Evolutionary conservation across 2,888 invertebrate genomes (phyloP).

Genomic region (Nomada flava): DNA sequence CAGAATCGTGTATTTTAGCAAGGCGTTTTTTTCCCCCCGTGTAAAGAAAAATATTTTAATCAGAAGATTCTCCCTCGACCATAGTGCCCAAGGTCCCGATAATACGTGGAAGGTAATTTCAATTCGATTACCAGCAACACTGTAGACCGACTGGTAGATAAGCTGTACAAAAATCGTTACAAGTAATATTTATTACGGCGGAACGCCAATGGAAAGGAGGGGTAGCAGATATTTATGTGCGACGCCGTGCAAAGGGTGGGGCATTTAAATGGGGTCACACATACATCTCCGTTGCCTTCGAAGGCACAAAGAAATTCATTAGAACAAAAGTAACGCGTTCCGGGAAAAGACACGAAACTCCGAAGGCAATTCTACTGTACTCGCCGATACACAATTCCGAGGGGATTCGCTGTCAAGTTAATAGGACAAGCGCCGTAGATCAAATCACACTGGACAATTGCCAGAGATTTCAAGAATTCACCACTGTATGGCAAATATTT

Average conservation of each 20-base stretch:
- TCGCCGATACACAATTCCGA: not conserved
- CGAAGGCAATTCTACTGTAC: not conserved
- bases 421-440: not conserved
- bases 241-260: slow-evolving; percentile 42
- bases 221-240: slow-evolving; percentile 53
- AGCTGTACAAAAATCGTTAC: slow-evolving; percentile 51
- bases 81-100: not conserved
- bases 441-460: too few relatives aligned
- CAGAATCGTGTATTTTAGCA: not conserved
- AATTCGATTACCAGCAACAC: slow-evolving; percentile 29
- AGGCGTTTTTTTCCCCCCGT: not conserved
- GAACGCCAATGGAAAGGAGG: slow-evolving; percentile 45
- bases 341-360: not conserved
- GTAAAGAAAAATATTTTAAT: not conserved
- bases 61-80: not conserved
- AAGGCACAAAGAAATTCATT: slow-evolving; percentile 38
- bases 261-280: slow-evolving; percentile 60
- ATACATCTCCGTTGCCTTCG: slow-evolving; percentile 43
- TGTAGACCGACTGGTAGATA: slow-evolving; percentile 32
- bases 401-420: not conserved
- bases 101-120: slow-evolving; percentile 23
- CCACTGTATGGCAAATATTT: not conserved
- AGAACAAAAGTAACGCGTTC: slow-evolving; percentile 13
- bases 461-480: slow-evolving; percentile 1
- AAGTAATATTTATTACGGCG: slow-evolving; percentile 58